phyloP scores from a whole-genome alignment of 2,113 vertebrate genomes.

The Accipiter cooperii region DNA sequence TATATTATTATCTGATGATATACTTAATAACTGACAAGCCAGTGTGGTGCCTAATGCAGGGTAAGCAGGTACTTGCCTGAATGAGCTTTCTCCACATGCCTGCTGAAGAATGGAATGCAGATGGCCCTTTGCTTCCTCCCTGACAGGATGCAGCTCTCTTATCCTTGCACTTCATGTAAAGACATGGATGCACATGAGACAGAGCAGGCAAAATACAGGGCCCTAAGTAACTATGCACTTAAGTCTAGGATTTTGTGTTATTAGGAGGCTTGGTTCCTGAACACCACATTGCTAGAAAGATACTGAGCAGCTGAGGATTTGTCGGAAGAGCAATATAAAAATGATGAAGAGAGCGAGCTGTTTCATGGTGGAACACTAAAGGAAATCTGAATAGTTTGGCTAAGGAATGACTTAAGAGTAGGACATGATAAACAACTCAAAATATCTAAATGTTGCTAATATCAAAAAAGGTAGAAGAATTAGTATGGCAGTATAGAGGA shows the following conservation, averaged over 20 bases:
- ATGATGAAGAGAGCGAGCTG: background rate
- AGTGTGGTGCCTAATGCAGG: background rate
- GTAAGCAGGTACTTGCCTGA: background rate
- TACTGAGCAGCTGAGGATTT: background rate
- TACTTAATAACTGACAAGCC: constrained; percentile 3
- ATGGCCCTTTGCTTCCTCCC: background rate
- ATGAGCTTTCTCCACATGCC: background rate
- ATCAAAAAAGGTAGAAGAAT: background rate
- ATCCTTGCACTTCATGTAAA: background rate
- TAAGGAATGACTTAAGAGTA: background rate
- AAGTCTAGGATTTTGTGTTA: background rate
- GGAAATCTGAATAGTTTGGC: background rate
- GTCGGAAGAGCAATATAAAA: background rate
- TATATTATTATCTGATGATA: constrained; percentile 23
- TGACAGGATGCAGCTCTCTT: background rate
- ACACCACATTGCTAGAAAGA: background rate
- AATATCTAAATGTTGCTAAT: background rate
- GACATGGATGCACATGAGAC: background rate
- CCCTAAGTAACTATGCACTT: background rate
- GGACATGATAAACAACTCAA: background rate
- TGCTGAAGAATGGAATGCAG: constrained; percentile 23
- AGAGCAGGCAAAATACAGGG: background rate
- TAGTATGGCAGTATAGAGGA: background rate
- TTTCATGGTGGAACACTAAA: background rate
- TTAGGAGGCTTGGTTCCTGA: background rate